Evolutionary conservation across 2,113 vertebrate species (phyloP), one percentile per base, ranked within the genome.

Genomic region (Apaloderma vittatum): DNA sequence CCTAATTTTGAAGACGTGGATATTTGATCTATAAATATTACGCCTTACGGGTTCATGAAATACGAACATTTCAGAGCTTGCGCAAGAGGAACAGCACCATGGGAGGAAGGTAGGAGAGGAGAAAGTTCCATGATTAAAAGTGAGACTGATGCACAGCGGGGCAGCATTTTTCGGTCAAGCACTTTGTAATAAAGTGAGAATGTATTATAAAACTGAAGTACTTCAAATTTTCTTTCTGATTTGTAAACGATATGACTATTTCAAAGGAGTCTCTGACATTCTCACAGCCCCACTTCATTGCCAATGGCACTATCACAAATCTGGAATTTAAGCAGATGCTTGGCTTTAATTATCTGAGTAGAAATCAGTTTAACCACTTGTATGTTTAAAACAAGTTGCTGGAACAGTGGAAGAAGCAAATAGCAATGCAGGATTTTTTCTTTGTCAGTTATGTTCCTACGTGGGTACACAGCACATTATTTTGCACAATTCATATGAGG

Each of bases 11-110:
- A 86, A 71, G 51, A 57, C 45, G 72, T 0, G n/a, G 75, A 29
- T 71, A 91, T 71, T 71, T 88, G 63, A 93, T 75, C 79, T 81
- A 43, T 32, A 93, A 85, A 51, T 57, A 83, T 73, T 66, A 71
- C 17, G 52, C 71, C 55, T 66, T 83, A 37, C 94, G 52, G 17
- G 51, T 77, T 93, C 37, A 45, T 36, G 63, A 90, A 86, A 88
- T 76, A 66, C 1, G 43, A 86, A 73, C 71, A 24, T 70, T 58
- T 70, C 36, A 77, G 51, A 45, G 17, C 66, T 90, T 70, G 54
- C 46, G 34, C 32, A 87, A 75, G 59, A 79, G 32, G 61, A 86
- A 76, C 29, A 40, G 71, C 54, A 58, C 46, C 67, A 43, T 21
- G 24, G 65, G 48, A 86, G n/a, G 55, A 80, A 86, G 73, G 77